Evolutionary conservation across 1,140 invertebrate species (phyloP), one percentile per base, ranked within the genome.

Genomic region (Cherax quadricarinatus): DNA sequence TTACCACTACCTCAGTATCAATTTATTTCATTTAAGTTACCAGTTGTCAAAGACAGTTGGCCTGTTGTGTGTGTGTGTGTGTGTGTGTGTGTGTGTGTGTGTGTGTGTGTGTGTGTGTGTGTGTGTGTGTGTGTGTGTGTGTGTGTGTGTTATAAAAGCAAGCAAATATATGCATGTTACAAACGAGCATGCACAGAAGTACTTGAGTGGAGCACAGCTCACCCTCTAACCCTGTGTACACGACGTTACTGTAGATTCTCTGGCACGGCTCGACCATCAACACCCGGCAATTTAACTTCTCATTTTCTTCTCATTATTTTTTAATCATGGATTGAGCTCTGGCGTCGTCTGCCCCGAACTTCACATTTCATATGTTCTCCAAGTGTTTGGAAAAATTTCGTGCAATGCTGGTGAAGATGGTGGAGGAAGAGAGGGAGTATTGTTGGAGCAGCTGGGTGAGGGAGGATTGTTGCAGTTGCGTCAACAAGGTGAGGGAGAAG

Each of bases 231-330:
- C n/a, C n/a, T 9, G 1, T 30, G 6, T 75, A 75, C 70, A 24
- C 1, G 70, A 60, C 81, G 49, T 83, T 60, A 75, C 30, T 75
- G 70, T 12, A 57, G 81, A 24, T 21, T 60, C n/a, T 83, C n/a
- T 83, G 51, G 49, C 51, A 60, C 51, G 81, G 21, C 57, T 51
- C 62, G 30, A 24, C 86, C 86, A 88, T 88, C 75, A 62, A 48
- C 24, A 79, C 75, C 53, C 53, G 80, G 73, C 86, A 88, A 88
- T 88, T 88, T 88, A 78, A 79, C 86, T 88, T 88, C 86, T 88
- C 86, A 88, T 88, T 88, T 88, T 88, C 86, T 79, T 79, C 78
- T 57, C 86, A 88, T 88, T 88, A 88, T 88, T 88, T 88, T 88
- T 88, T 88, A 88, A 88, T 88, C 86, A 80, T 80, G 86, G 86